A percentile compares a stretch with the other conserved stretches of the same genome.
These are phyloP conservation scores for Anoncus sp. DNA, from an alignment of 2,888 invertebrate genomes.

Conservation along the genomic window DNA sequence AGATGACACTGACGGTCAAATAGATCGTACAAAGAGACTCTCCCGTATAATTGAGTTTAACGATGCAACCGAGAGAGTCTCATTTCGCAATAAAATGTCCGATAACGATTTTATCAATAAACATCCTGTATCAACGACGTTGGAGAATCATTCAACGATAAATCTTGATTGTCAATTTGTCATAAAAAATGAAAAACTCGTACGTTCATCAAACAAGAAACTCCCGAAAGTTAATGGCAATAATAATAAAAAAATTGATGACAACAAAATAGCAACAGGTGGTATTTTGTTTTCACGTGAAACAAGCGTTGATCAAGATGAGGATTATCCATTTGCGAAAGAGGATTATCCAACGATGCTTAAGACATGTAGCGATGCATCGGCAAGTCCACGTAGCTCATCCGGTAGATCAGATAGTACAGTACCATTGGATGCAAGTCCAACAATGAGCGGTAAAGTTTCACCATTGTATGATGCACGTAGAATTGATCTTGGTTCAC, in stretches of 20 bases:
- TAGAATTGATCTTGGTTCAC: conserved; percentile 79
- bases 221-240: too few species aligned
- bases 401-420: conserved; percentile 81
- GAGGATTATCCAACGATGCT: conserved; percentile 82
- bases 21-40: conserved; percentile 10
- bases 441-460: conserved; percentile 74
- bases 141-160: too few species aligned
- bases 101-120: conserved; percentile 60
- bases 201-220: too few species aligned
- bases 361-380: conserved; percentile 81
- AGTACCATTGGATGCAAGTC: conserved; percentile 77
- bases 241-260: too few species aligned
- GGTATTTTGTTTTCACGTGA: conserved; percentile 71
- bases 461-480: conserved; percentile 77
- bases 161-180: too few species aligned
- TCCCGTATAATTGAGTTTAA: conserved; percentile 23
- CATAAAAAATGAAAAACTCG: too few species aligned
- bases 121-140: conserved; percentile 48
- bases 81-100: conserved; percentile 46
- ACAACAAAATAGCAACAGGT: too few species aligned
- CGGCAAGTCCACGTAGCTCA: conserved; percentile 81
- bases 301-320: conserved; percentile 80
- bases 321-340: conserved; percentile 82
- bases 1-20: conserved; percentile 67
- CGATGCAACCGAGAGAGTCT: conserved; percentile 44